Percentiles rank a stretch among this genome's conserved stretches.
These are phyloP conservation scores for Lacerta agilis DNA, from an alignment of 2,797 vertebrate species.

Conservation along the genomic window DNA sequence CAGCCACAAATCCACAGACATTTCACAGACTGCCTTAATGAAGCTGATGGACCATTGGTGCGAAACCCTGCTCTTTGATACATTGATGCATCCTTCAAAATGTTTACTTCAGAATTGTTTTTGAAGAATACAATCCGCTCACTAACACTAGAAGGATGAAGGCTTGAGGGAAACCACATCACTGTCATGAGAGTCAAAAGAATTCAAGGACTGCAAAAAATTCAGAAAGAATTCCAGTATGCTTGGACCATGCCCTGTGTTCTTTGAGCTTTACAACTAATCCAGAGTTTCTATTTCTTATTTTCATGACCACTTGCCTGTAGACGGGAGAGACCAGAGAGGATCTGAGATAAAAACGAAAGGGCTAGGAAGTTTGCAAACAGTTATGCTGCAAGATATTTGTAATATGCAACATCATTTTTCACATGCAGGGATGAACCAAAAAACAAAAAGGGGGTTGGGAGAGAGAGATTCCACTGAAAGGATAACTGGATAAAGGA, in stretches of 20 bases:
- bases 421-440: conserved; percentile 39
- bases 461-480: conserved; percentile 71
- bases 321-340: background rate
- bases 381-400: conserved; percentile 36
- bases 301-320: background rate
- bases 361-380: conserved; percentile 3
- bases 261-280: background rate
- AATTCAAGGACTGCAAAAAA: too few relatives aligned
- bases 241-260: background rate
- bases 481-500: conserved; percentile 67
- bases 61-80: background rate
- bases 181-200: background rate
- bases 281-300: background rate
- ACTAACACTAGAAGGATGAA: background rate
- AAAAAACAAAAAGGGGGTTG: conserved; percentile 4
- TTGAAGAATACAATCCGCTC: background rate
- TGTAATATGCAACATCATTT: conserved; percentile 51
- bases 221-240: conserved; percentile 10
- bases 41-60: too few relatives aligned
- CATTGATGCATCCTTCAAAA: background rate
- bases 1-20: too few relatives aligned
- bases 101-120: background rate
- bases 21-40: too few relatives aligned
- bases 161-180: background rate
- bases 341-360: background rate